Percentiles rank a stretch among this genome's conserved stretches.
Conservation (phyloP, 1,140 invertebrate genomes). For the Rhyacophila brunnea region DNA sequence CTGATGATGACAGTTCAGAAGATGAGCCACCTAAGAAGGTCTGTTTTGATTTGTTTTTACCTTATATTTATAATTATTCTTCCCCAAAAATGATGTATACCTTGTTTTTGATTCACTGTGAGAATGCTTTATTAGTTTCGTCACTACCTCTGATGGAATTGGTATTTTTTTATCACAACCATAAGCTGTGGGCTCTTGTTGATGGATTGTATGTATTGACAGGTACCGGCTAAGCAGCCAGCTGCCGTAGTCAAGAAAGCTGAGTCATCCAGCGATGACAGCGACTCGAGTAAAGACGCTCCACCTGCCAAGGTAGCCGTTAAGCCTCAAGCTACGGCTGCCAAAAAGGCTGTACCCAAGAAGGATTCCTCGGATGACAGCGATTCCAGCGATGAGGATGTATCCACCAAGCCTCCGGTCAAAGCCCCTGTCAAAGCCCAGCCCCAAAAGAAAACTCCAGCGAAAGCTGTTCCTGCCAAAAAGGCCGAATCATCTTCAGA, state of each 20-base stretch:
- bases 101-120: constrained; percentile 22
- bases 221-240: not conserved
- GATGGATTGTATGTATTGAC: too few relatives aligned
- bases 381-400: constrained; percentile 42
- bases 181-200: too few relatives aligned
- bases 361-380: constrained; percentile 39
- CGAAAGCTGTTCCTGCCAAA: constrained; percentile 39
- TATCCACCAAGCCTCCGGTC: constrained; percentile 36
- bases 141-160: constrained; percentile 27
- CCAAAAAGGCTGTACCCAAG: constrained; percentile 31
- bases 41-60: constrained; percentile 2
- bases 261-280: constrained; percentile 43
- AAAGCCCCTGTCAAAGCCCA: constrained; percentile 39
- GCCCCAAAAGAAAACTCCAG: constrained; percentile 8
- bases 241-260: constrained; percentile 30
- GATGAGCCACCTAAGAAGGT: constrained; percentile 29
- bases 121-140: constrained; percentile 21
- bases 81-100: constrained; percentile 24
- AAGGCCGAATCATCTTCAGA: constrained; percentile 39
- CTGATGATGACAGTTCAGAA: constrained; percentile 32
- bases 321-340: constrained; percentile 26
- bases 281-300: constrained; percentile 39
- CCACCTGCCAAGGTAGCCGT: constrained; percentile 34
- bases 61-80: constrained; percentile 3
- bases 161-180: too few relatives aligned